Evolutionary conservation across 2,113 vertebrate genomes (phyloP).

Genomic region (Ctenodactylus gundi): DNA sequence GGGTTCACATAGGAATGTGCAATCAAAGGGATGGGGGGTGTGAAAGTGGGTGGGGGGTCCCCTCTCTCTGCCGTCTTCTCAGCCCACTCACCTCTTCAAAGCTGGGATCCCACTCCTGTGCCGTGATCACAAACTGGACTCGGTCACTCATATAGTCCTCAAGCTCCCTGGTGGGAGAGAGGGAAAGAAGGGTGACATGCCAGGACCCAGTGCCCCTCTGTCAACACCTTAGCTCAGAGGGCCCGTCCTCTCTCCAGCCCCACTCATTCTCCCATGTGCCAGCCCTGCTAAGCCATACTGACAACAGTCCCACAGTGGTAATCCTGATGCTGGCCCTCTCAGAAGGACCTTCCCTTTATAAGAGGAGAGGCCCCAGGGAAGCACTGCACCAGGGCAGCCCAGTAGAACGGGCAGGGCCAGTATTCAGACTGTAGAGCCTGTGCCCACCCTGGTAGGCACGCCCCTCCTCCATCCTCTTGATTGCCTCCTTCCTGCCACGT

Average conservation of each 20-base stretch:
- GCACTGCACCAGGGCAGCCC: rapidly evolving
- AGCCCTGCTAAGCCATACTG: neutral
- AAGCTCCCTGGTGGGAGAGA: slow-evolving; percentile 80
- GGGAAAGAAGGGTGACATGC: neutral
- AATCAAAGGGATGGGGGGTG: rapidly evolving
- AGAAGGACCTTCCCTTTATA: neutral
- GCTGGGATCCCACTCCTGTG: slow-evolving; percentile 90
- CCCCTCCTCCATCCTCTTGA: neutral
- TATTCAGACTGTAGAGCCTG: neutral
- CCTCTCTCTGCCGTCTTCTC: neutral
- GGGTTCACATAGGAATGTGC: rapidly evolving
- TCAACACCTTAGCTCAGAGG: neutral
- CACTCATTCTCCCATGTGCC: neutral
- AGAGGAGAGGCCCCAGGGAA: neutral
- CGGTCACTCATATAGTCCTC: slow-evolving; percentile 94
- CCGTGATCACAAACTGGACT: slow-evolving; percentile 93
- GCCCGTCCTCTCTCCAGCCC: neutral
- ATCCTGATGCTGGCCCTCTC: neutral
- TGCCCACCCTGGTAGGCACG: neutral
- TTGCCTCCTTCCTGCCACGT: neutral
- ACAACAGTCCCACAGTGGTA: neutral
- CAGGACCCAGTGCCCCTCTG: neutral
- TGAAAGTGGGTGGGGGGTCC: neutral
- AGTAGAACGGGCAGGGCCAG: neutral
- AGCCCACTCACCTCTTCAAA: slow-evolving; percentile 91